These are phyloP conservation scores for Pheosia gnoma DNA, from an alignment of 2,888 invertebrate species.

Conservation along the genomic window DNA sequence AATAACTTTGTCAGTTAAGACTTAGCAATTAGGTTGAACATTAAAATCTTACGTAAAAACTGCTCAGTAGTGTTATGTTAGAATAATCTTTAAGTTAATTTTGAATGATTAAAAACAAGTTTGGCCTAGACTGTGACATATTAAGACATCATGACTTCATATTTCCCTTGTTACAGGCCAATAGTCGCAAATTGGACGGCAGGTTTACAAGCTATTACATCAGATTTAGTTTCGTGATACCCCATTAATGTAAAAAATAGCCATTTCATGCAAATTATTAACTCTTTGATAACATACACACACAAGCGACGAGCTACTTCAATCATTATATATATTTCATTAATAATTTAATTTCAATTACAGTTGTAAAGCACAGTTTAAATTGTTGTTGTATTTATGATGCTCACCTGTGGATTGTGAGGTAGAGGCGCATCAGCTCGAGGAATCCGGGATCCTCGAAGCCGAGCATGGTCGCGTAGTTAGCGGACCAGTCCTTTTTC, in stretches of 20 bases:
- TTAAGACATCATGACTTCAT: too few relatives aligned
- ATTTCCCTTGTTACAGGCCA: too few relatives aligned
- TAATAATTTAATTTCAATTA: too few relatives aligned
- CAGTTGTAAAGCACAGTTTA: neutral
- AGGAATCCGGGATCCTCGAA: slow-evolving; percentile 93
- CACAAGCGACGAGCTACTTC: too few relatives aligned
- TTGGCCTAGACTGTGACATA: too few relatives aligned
- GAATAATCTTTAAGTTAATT: slow-evolving; percentile 8
- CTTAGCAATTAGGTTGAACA: neutral
- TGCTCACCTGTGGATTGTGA: slow-evolving; percentile 92
- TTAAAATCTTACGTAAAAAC: slow-evolving; percentile 4
- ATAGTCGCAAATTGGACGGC: too few relatives aligned
- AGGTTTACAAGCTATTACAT: too few relatives aligned
- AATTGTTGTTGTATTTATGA: slow-evolving; percentile 7
- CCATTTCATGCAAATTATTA: slow-evolving; percentile 21
- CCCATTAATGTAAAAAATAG: neutral
- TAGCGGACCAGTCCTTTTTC: slow-evolving; percentile 96
- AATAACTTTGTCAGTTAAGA: neutral
- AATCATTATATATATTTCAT: too few relatives aligned
- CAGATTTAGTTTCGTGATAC: too few relatives aligned
- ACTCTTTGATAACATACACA: too few relatives aligned
- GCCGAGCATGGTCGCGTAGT: slow-evolving; percentile 96
- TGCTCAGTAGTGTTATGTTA: neutral
- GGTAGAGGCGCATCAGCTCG: slow-evolving; percentile 96
- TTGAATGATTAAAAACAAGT: neutral